A percentile compares a stretch with the other conserved stretches of the same genome.
These are phyloP conservation scores for Sarcophaga rosellei DNA, from an alignment of 2,888 invertebrate species.

Conservation along the genomic window DNA sequence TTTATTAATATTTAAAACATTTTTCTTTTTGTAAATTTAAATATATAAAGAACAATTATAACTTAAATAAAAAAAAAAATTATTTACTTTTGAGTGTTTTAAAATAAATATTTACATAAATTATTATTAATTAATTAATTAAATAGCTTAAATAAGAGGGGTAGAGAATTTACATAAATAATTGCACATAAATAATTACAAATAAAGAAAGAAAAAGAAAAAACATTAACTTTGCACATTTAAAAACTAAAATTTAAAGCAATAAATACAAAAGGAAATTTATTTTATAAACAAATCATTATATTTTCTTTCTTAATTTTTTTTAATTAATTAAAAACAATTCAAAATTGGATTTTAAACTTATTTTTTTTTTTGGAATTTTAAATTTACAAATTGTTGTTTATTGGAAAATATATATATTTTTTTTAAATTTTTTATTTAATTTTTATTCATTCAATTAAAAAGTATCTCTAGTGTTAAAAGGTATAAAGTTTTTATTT, in stretches of 20 bases:
- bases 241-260: not conserved
- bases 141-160: conserved; percentile 50
- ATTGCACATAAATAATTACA: conserved; percentile 76
- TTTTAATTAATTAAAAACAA: too few relatives aligned
- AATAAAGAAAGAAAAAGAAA: too few relatives aligned
- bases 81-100: not conserved
- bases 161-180: conserved; percentile 76
- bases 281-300: conserved; percentile 37
- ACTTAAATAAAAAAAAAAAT: conserved; percentile 29
- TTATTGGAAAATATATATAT: too few relatives aligned
- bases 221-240: too few relatives aligned
- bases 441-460: too few relatives aligned
- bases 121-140: not conserved
- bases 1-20: conserved; percentile 2
- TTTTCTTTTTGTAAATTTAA: conserved; percentile 39
- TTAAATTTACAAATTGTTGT: too few relatives aligned
- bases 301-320: conserved; percentile 7
- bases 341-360: too few relatives aligned
- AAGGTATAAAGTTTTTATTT: too few relatives aligned
- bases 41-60: conserved; percentile 46
- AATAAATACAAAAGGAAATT: conserved; percentile 70
- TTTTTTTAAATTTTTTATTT: too few relatives aligned
- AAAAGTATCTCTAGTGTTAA: too few relatives aligned
- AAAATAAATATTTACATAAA: conserved; percentile 54
- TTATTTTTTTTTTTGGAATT: too few relatives aligned